Conservation (phyloP, 2,797 vertebrate species). For the Phalanger gymnotis region DNA sequence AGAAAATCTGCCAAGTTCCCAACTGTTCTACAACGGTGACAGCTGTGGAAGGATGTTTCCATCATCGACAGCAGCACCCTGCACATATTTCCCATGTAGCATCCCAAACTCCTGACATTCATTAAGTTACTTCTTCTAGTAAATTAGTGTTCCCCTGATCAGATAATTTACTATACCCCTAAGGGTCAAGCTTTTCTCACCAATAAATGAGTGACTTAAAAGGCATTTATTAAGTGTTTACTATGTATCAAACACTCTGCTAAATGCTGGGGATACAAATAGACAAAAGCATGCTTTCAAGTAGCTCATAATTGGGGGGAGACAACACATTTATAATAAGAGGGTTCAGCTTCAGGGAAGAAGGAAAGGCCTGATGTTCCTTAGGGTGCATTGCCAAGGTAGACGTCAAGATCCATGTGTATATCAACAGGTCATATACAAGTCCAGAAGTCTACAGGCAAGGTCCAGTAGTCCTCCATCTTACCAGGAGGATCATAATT, state of each 20-base stretch:
- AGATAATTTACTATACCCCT: background rate
- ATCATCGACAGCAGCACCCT: background rate
- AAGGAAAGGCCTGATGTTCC: background rate
- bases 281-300: background rate
- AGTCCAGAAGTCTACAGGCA: background rate
- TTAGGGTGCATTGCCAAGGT: background rate
- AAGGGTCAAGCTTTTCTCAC: background rate
- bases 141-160: background rate
- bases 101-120: background rate
- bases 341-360: background rate
- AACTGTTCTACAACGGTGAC: background rate
- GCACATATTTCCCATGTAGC: background rate
- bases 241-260: background rate
- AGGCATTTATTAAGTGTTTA: background rate
- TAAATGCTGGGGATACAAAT: background rate
- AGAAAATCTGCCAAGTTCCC: background rate
- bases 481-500: background rate
- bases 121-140: background rate
- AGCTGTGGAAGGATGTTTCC: background rate
- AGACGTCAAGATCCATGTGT: background rate
- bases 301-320: background rate
- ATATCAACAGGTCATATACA: background rate
- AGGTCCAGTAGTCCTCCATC: background rate
- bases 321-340: background rate
- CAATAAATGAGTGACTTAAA: background rate